Evolutionary conservation across 2,113 vertebrate genomes (phyloP).

Genomic region (Leptobrachium ailaonicum): DNA sequence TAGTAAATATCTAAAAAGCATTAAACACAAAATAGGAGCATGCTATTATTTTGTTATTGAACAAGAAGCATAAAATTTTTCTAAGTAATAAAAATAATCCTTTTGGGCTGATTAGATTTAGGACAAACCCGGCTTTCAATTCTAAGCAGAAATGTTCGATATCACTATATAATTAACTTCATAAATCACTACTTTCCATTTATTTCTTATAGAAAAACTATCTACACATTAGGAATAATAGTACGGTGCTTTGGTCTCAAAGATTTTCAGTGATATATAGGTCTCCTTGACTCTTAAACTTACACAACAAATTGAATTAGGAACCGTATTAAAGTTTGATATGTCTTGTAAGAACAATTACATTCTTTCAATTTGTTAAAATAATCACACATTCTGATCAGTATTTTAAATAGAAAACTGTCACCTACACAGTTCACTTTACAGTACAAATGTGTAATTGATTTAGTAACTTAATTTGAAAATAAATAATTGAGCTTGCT

Average conservation of each 20-base stretch:
- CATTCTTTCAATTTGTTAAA: neutral
- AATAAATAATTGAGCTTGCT: neutral
- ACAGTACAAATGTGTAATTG: neutral
- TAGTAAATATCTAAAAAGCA: constrained; percentile 23
- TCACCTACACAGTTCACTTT: neutral
- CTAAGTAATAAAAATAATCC: constrained; percentile 40
- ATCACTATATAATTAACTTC: constrained; percentile 49
- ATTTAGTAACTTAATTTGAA: neutral
- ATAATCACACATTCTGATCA: neutral
- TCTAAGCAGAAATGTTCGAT: constrained; percentile 45
- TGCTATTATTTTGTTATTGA: neutral
- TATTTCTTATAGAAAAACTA: constrained; percentile 46
- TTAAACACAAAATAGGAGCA: constrained; percentile 28
- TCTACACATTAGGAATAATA: constrained; percentile 42
- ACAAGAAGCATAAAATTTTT: constrained; percentile 21
- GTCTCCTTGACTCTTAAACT: constrained; percentile 26
- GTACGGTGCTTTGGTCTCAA: constrained; percentile 36
- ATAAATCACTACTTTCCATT: constrained; percentile 50
- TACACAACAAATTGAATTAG: constrained; percentile 13
- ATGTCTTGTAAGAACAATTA: neutral
- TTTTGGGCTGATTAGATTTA: constrained; percentile 45
- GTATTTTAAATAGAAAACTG: constrained; percentile 1
- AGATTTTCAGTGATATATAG: constrained; percentile 32
- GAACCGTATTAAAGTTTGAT: constrained; percentile 11
- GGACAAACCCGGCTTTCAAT: constrained; percentile 44